A percentile compares a stretch with the other conserved stretches of the same genome.
Evolutionary conservation across 2,797 vertebrate genomes (phyloP).

Genomic region (Rhinichthys osculus): DNA sequence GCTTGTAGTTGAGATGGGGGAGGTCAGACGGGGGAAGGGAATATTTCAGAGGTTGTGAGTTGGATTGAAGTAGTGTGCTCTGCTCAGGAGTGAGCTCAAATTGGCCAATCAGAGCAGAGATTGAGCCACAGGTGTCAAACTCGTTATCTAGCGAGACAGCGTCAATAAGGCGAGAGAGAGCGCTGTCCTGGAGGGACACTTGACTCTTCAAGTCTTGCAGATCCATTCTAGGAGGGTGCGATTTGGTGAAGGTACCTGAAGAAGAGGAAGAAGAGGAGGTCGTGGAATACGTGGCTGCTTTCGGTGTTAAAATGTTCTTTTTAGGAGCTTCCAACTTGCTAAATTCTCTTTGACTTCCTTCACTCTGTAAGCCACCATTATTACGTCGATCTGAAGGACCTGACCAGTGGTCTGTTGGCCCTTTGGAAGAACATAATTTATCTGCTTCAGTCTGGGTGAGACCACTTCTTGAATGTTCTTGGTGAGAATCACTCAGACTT

Average conservation of each 20-base stretch:
- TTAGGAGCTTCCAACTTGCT: constrained; percentile 55
- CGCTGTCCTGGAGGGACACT: constrained; percentile 81
- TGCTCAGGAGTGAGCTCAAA: constrained; percentile 79
- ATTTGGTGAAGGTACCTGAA: constrained; percentile 55
- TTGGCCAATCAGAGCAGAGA: constrained; percentile 89
- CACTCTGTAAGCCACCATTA: constrained; percentile 45
- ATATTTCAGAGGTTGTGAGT: constrained; percentile 6
- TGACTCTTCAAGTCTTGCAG: constrained; percentile 71
- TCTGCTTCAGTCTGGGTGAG: constrained; percentile 56
- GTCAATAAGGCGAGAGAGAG: constrained; percentile 91
- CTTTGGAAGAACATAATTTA: constrained; percentile 44
- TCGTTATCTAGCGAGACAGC: constrained; percentile 84
- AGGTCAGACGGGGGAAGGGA: not conserved
- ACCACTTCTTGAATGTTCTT: constrained; percentile 64
- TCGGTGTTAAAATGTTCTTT: constrained; percentile 69
- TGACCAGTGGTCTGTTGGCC: constrained; percentile 21
- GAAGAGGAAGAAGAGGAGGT: constrained; percentile 71
- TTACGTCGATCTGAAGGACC: constrained; percentile 19
- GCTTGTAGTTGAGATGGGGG: constrained; percentile 1
- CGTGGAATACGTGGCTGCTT: constrained; percentile 66
- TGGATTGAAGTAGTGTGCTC: constrained; percentile 52
- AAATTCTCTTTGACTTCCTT: constrained; percentile 47
- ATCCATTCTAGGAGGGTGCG: constrained; percentile 62
- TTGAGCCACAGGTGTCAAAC: constrained; percentile 82
- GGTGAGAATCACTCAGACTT: constrained; percentile 67